Evolutionary conservation across 2,113 vertebrate species (phyloP), one percentile per base, ranked within the genome.

Genomic region (Prochilodus magdalenae): DNA sequence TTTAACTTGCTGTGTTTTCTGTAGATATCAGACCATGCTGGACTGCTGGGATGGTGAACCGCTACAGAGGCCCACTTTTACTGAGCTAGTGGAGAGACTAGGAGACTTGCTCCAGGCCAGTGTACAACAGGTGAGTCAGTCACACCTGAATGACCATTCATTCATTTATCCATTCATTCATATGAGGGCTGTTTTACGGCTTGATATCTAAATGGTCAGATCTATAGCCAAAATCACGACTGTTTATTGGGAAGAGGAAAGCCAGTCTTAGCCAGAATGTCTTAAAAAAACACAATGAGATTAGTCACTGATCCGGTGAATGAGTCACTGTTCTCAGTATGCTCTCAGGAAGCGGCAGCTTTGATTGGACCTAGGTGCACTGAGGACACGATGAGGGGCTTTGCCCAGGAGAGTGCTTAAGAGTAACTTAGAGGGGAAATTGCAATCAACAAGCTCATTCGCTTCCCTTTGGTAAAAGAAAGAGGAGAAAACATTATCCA

Each of bases 61-160:
- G 14, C 91, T 89, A 3, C 91, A 96, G 73, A 91, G 97, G 29
- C 97, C 97, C 0, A 97, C 93, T 1, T 98, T 98, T 93, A 96
- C 92, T 0, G 96, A 97, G 79, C 94, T 98, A 12, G 97, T 98
- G 81, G 95, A 96, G 80, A 92, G 90, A 73, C 90, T 98, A 24
- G 97, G 97, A 89, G 96, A 98, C 76, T 91, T 98, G n/a, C 95
- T 98, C 0, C 96, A 98, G 89, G 97, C 96, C 75, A 98, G 95
- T 0, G 96, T 98, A n/a, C 96, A 98, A 89, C 96, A 98, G 96
- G 97, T 97, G 91, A 40, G 75, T 66, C 4, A 67, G 22, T 26
- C 30, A 44, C 5, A 20, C 13, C 47, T 29, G 26, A 20, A 5
- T 67, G 36, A 73, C 55, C 15, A 47, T 49, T 67, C 0, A 53